Conservation (phyloP, 2,113 vertebrate species). For the Propithecus coquereli region DNA sequence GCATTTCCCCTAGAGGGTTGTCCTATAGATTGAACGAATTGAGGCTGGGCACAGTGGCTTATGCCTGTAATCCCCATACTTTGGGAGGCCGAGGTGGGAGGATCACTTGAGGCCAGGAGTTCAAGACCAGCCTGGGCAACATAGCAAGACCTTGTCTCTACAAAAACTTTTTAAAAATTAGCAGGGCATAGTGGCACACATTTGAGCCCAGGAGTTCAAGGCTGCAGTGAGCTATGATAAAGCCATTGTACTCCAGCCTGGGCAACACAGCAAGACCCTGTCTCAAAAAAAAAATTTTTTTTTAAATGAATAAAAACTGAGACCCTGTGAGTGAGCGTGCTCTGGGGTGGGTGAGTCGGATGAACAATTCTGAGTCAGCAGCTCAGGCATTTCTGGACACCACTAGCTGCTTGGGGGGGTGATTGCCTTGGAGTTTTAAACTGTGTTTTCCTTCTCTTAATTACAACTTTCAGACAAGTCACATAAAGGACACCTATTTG, state of each 20-base stretch:
- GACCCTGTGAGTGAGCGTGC: background rate
- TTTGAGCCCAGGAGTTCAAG: no score
- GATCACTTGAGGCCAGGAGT: no score
- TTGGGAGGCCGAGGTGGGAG: no score
- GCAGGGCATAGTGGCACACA: no score
- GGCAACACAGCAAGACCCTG: no score
- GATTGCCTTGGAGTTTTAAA: background rate
- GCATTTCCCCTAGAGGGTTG: background rate
- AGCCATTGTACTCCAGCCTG: no score
- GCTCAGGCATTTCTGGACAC: background rate
- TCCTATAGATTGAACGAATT: background rate
- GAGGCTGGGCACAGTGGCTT: fast-evolving
- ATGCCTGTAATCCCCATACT: background rate
- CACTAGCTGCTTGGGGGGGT: background rate
- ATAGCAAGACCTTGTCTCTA: no score
- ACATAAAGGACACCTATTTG: background rate
- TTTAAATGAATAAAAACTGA: background rate
- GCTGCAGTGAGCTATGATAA: no score
- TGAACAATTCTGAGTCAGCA: background rate
- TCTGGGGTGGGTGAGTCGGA: background rate
- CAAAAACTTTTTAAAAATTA: no score
- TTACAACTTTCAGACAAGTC: background rate
- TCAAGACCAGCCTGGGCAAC: no score
- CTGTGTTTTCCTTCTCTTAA: background rate
- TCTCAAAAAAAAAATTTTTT: no score